Conservation (phyloP, 2,113 vertebrate species). For the Pyrgilauda ruficollis region DNA sequence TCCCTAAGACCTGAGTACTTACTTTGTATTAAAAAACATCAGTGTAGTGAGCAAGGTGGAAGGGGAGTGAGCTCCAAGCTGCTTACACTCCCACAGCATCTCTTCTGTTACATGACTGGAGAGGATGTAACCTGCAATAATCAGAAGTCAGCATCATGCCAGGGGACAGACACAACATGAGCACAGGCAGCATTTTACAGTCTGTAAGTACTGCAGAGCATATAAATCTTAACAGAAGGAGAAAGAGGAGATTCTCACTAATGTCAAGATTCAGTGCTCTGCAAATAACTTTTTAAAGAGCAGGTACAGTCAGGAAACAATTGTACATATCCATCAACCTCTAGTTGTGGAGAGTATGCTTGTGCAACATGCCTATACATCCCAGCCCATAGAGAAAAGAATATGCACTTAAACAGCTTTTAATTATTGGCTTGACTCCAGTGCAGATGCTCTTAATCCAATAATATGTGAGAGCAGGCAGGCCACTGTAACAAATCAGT, state of each 20-base stretch:
- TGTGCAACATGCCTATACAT: not conserved
- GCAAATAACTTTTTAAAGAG: not conserved
- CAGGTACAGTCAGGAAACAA: not conserved
- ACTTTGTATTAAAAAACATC: conserved; percentile 99
- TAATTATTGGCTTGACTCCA: conserved; percentile 12
- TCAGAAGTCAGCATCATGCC: conserved; percentile 11
- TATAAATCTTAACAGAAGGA: not conserved
- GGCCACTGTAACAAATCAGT: conserved; percentile 36
- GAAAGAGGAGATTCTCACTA: not conserved
- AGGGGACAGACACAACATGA: not conserved
- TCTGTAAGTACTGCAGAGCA: not conserved
- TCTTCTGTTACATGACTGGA: conserved; percentile 98
- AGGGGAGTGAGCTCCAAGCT: conserved; percentile 96
- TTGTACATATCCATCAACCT: not conserved
- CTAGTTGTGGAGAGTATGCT: not conserved
- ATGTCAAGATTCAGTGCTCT: not conserved
- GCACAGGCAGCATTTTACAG: not conserved
- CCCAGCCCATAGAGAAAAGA: not conserved
- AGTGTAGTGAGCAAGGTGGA: conserved; percentile 95
- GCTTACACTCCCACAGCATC: conserved; percentile 99
- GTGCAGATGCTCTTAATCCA: conserved; percentile 56
- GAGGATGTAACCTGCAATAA: conserved; percentile 89
- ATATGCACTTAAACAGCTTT: conserved; percentile 32
- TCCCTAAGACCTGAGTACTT: conserved; percentile 66
- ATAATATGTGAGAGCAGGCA: conserved; percentile 15